Evolutionary conservation across 2,888 invertebrate species (phyloP).

Genomic region (Drosophila siamana): DNA sequence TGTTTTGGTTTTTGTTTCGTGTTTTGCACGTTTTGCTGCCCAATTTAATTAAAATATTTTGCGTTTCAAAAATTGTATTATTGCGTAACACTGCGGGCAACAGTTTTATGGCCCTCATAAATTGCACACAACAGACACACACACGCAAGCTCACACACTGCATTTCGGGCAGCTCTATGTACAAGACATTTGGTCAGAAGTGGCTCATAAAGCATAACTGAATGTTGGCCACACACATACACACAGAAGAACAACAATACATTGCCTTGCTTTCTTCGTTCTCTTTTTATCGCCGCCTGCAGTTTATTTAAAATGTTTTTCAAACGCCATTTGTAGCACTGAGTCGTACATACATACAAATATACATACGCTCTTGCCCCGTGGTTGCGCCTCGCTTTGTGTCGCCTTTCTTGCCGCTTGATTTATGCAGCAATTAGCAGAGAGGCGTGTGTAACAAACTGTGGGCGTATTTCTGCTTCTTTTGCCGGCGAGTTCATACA

Average conservation of each 20-base stretch:
- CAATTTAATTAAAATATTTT: conserved; percentile 75
- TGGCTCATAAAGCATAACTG: conserved; percentile 58
- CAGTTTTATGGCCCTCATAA: conserved; percentile 58
- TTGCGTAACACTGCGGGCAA: conserved; percentile 60
- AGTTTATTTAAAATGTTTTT: conserved; percentile 68
- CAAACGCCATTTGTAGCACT: conserved; percentile 24
- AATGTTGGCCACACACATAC: conserved; percentile 41
- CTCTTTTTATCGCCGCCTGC: conserved; percentile 11
- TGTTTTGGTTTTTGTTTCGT: conserved; percentile 22
- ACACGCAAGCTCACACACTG: conserved; percentile 7
- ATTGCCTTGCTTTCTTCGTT: background rate
- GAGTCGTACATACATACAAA: background rate
- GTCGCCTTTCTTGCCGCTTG: conserved; percentile 59
- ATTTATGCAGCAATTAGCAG: conserved; percentile 76
- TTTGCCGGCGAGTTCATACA: background rate
- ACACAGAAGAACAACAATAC: no score
- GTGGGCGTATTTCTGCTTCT: conserved; percentile 19
- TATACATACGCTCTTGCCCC: no score
- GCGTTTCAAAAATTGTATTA: conserved; percentile 20
- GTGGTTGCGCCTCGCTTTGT: background rate
- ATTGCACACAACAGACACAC: conserved; percentile 27
- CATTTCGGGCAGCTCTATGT: conserved; percentile 42
- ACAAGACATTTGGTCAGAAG: conserved; percentile 59
- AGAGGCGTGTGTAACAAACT: conserved; percentile 23
- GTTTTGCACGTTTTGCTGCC: conserved; percentile 26